A percentile compares a stretch with the other conserved stretches of the same genome.
These are phyloP conservation scores for Monarcha castaneiventris DNA, from an alignment of 2,113 vertebrate genomes.

Conservation along the genomic window DNA sequence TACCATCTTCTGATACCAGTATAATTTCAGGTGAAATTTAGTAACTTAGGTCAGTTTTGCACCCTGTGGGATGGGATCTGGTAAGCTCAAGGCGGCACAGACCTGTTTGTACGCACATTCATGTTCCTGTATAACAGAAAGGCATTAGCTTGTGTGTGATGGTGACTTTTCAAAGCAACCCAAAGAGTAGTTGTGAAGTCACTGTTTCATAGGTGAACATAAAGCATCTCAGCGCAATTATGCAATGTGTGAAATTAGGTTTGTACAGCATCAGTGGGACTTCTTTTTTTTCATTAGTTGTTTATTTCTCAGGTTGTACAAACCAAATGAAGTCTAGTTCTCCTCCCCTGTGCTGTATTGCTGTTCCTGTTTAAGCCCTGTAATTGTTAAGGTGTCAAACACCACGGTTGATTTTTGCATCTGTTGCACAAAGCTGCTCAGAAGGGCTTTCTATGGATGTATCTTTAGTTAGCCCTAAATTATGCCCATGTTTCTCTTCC, in stretches of 20 bases:
- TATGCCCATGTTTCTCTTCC: neutral
- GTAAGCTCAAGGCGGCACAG: accelerated
- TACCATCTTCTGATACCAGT: neutral
- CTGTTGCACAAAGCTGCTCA: neutral
- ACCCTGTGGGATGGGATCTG: neutral
- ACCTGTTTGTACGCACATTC: accelerated
- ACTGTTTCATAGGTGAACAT: neutral
- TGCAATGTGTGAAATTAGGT: neutral
- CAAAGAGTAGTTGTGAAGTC: neutral
- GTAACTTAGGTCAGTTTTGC: neutral
- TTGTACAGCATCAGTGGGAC: neutral
- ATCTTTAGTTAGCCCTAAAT: neutral
- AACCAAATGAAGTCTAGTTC: neutral
- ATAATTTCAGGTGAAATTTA: neutral
- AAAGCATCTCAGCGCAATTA: accelerated
- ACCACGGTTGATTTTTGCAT: accelerated
- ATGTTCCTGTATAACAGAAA: accelerated
- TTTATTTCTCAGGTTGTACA: conserved; percentile 22
- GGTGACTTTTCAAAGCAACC: neutral
- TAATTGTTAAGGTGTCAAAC: neutral
- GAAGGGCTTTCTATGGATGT: neutral
- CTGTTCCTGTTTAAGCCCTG: neutral
- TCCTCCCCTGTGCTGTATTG: neutral
- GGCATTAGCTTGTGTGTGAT: neutral
- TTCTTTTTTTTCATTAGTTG: neutral